Percentiles rank a stretch among this genome's conserved stretches.
phyloP scores from a whole-genome alignment of 2,888 invertebrate genomes.

The Sphaerophoria rueppellii region DNA sequence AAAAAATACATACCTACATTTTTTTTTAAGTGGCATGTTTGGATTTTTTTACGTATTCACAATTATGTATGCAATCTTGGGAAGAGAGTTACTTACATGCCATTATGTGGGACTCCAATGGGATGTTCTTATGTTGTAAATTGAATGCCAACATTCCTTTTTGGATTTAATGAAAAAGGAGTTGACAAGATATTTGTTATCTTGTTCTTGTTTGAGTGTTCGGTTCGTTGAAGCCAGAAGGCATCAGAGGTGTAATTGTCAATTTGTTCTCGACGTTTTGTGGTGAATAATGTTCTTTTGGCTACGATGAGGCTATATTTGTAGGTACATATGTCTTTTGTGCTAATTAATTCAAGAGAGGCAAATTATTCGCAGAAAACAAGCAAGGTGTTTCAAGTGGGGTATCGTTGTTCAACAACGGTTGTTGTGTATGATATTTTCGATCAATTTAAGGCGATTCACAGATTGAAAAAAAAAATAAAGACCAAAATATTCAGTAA shows the following conservation, averaged over 20 bases:
- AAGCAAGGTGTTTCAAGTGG: too few relatives aligned
- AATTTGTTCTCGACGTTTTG: conserved; percentile 7
- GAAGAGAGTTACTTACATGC: conserved; percentile 19
- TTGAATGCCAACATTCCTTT: conserved; percentile 14
- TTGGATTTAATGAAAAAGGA: conserved; percentile 17
- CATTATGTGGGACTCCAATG: conserved; percentile 20
- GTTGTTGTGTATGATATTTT: too few relatives aligned
- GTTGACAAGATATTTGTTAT: not conserved
- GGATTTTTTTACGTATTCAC: not conserved
- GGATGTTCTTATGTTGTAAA: conserved; percentile 18
- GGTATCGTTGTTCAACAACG: too few relatives aligned
- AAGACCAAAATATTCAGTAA: too few relatives aligned
- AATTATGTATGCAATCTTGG: not conserved
- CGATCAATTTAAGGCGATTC: too few relatives aligned
- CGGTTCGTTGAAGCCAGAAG: not conserved
- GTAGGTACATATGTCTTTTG: too few relatives aligned
- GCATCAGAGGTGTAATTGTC: conserved; percentile 16
- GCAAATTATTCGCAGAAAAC: too few relatives aligned
- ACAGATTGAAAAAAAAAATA: too few relatives aligned
- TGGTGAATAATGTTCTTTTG: too few relatives aligned
- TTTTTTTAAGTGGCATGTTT: conserved; percentile 11
- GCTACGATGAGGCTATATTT: too few relatives aligned
- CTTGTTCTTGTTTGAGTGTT: not conserved
- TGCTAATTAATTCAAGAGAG: too few relatives aligned
- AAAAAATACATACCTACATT: not conserved